phyloP scores from a whole-genome alignment of 1,140 invertebrate species.

The Aplysia californica region DNA sequence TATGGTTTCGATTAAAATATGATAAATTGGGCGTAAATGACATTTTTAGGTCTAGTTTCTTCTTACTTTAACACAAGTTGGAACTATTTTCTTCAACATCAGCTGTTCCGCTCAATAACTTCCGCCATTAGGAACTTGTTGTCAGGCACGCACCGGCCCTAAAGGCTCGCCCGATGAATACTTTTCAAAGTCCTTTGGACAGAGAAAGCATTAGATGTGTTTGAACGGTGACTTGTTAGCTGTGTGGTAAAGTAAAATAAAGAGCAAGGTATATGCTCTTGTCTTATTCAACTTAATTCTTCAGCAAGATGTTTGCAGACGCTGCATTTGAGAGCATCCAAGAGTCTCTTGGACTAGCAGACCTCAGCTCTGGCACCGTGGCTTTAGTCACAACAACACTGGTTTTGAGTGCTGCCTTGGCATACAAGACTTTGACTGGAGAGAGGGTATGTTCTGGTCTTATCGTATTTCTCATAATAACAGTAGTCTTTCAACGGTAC shows the following conservation, averaged over 20 bases:
- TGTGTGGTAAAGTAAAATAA: background rate
- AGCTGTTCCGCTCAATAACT: too few relatives aligned
- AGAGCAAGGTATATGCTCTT: background rate
- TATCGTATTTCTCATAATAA: background rate
- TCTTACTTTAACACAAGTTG: too few relatives aligned
- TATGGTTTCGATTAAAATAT: too few relatives aligned
- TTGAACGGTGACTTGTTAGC: background rate
- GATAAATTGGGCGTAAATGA: too few relatives aligned
- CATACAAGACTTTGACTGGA: slow-evolving; percentile 7
- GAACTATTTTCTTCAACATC: too few relatives aligned
- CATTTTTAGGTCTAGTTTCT: too few relatives aligned
- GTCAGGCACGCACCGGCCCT: background rate
- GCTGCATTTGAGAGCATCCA: slow-evolving; percentile 11
- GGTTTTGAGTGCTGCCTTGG: slow-evolving; percentile 24
- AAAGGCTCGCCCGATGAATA: background rate
- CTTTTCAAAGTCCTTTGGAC: background rate
- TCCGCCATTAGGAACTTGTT: background rate
- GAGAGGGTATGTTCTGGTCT: slow-evolving; percentile 16
- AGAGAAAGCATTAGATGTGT: background rate
- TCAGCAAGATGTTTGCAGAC: slow-evolving; percentile 13
- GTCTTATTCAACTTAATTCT: background rate
- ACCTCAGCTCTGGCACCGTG: slow-evolving; percentile 23
- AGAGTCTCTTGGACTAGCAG: background rate
- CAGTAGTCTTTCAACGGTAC: background rate
- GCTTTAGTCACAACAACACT: slow-evolving; percentile 28